Conservation (phyloP, 1,140 invertebrate genomes). For the Argopecten irradians region DNA sequence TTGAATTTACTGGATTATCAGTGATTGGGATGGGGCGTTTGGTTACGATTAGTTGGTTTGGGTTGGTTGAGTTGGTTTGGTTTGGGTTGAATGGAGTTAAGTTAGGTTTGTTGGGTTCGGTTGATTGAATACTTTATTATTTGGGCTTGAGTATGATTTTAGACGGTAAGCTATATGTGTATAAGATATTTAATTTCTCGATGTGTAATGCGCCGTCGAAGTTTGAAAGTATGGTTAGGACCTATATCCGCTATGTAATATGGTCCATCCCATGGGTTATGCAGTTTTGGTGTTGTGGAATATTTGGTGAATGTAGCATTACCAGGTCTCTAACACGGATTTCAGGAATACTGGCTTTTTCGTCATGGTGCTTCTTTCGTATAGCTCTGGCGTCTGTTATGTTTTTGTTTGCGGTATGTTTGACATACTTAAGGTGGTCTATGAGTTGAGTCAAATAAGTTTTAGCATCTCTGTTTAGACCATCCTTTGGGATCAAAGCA, state of each 20-base stretch:
- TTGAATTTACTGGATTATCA: neutral
- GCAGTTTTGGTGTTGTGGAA: constrained; percentile 28
- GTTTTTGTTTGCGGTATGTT: constrained; percentile 39
- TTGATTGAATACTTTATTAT: no score
- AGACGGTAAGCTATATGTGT: constrained; percentile 35
- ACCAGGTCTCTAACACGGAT: constrained; percentile 19
- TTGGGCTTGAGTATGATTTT: constrained; percentile 25
- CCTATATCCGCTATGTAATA: constrained; percentile 26
- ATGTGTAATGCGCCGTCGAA: neutral
- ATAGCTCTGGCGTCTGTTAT: neutral
- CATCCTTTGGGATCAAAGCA: constrained; percentile 37
- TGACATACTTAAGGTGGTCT: neutral
- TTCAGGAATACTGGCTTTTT: constrained; percentile 23
- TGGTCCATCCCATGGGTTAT: constrained; percentile 33
- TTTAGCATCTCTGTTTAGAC: neutral
- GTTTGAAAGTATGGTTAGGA: constrained; percentile 30
- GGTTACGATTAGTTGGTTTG: neutral
- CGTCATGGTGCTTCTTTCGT: constrained; percentile 27
- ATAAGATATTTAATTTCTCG: constrained; percentile 18
- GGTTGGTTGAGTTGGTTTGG: neutral
- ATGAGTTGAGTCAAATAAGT: constrained; percentile 13
- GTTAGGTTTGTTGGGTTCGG: neutral
- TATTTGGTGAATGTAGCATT: constrained; percentile 16
- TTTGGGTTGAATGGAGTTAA: neutral
- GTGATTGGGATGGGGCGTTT: no score